A percentile compares a stretch with the other conserved stretches of the same genome.
phyloP scores from a whole-genome alignment of 2,888 invertebrate species.

The Trichogramma dendrolimi region DNA sequence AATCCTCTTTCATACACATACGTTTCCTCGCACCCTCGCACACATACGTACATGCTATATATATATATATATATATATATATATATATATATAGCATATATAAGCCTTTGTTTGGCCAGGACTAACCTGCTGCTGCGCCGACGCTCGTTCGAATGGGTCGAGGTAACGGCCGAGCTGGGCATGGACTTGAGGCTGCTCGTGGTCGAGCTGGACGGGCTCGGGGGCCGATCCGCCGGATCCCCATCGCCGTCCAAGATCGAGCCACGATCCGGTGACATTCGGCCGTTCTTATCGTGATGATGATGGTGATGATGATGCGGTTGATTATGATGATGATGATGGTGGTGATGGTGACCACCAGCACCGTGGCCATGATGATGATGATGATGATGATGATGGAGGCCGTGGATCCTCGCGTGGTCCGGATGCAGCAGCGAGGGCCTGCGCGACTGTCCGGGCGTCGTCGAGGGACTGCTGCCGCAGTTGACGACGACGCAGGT shows the following conservation, averaged over 20 bases:
- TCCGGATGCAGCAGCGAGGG: conserved; percentile 67
- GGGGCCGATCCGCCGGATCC: conserved; percentile 42
- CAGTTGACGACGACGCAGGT: conserved; percentile 13
- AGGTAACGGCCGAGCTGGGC: conserved; percentile 45
- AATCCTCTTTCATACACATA: too few species aligned
- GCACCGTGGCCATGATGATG: too few species aligned
- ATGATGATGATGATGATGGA: conserved; percentile 49
- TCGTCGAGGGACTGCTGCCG: conserved; percentile 44
- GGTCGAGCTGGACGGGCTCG: conserved; percentile 49
- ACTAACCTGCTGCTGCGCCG: conserved; percentile 46
- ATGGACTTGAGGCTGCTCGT: conserved; percentile 49
- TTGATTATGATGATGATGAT: conserved; percentile 43
- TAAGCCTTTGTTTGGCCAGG: conserved; percentile 5
- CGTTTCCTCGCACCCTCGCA: not conserved
- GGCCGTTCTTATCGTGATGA: not conserved
- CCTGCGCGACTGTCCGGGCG: conserved; percentile 51
- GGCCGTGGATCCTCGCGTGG: conserved; percentile 62
- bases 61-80: not conserved
- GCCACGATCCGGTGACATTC: conserved; percentile 45
- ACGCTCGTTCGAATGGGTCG: conserved; percentile 44
- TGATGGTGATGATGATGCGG: not conserved
- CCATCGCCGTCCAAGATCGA: conserved; percentile 51
- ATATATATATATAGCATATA: not conserved
- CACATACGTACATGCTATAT: not conserved
- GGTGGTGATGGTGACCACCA: conserved; percentile 50